Evolutionary conservation across 2,797 vertebrate species (phyloP).

Genomic region (Thamnophis elegans): DNA sequence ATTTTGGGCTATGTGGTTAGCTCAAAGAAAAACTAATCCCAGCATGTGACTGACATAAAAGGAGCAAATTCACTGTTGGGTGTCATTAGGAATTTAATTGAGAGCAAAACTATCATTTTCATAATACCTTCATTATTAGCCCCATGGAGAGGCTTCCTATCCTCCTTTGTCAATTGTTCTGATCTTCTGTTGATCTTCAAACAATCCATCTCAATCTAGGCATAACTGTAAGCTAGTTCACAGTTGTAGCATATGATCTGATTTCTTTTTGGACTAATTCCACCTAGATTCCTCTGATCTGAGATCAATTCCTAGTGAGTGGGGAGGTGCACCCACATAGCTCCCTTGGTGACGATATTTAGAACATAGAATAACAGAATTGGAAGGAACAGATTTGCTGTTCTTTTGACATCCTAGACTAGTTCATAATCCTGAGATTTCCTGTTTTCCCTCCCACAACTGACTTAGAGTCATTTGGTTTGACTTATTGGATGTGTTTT

Average conservation of each 20-base stretch:
- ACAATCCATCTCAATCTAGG: background rate
- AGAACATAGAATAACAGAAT: background rate
- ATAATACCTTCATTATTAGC: background rate
- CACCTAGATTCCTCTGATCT: background rate
- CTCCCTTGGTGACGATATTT: background rate
- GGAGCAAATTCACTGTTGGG: background rate
- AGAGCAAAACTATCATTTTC: background rate
- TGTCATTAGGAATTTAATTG: background rate
- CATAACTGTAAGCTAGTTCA: background rate
- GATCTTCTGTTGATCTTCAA: background rate
- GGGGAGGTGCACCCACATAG: background rate
- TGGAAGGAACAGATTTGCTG: background rate
- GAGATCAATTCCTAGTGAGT: background rate
- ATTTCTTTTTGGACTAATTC: background rate
- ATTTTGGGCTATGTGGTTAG: background rate
- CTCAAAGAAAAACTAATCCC: background rate
- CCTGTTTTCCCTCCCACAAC: background rate
- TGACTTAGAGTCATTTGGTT: background rate
- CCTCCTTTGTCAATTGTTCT: background rate
- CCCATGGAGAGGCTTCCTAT: background rate
- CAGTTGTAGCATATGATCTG: background rate
- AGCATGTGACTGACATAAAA: background rate
- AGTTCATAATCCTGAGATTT: background rate
- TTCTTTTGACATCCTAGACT: background rate
- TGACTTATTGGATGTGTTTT: background rate